Evolutionary conservation across 2,888 invertebrate species (phyloP).

Genomic region (Lepidochrysops patricia): DNA sequence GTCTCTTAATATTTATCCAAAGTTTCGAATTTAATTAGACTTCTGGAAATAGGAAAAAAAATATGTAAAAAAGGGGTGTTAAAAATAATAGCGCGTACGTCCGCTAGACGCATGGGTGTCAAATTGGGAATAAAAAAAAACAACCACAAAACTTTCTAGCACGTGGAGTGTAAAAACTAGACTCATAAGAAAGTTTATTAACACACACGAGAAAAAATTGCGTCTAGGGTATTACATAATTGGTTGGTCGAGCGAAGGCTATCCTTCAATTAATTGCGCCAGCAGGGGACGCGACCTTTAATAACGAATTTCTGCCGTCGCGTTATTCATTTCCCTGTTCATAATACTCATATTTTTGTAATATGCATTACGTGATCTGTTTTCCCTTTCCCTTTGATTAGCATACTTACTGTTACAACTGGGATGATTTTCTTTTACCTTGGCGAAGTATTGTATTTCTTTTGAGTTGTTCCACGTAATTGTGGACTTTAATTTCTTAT

Average conservation of each 20-base stretch:
- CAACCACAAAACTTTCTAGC: no score
- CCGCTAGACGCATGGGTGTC: no score
- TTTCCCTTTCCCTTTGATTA: neutral
- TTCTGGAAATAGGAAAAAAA: no score
- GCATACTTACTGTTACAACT: neutral
- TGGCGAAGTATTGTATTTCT: neutral
- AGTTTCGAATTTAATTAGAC: no score
- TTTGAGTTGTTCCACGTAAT: neutral
- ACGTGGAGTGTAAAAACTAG: neutral
- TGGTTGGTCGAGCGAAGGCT: conserved; percentile 4
- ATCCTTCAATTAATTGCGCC: conserved; percentile 20
- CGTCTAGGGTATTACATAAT: conserved; percentile 4
- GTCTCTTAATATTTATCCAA: no score
- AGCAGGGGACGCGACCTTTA: conserved; percentile 18
- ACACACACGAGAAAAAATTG: neutral
- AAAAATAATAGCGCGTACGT: no score
- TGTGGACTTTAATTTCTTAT: no score
- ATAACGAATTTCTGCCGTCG: conserved; percentile 19
- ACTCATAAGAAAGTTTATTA: neutral
- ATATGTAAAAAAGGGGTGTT: no score
- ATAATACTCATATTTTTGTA: neutral
- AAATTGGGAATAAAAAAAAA: no score
- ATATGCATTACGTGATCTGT: neutral
- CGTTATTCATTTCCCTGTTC: conserved; percentile 12
- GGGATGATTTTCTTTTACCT: neutral